Conservation (phyloP, 92 coral and sea anemone species). For the Paragorgia papillata region DNA sequence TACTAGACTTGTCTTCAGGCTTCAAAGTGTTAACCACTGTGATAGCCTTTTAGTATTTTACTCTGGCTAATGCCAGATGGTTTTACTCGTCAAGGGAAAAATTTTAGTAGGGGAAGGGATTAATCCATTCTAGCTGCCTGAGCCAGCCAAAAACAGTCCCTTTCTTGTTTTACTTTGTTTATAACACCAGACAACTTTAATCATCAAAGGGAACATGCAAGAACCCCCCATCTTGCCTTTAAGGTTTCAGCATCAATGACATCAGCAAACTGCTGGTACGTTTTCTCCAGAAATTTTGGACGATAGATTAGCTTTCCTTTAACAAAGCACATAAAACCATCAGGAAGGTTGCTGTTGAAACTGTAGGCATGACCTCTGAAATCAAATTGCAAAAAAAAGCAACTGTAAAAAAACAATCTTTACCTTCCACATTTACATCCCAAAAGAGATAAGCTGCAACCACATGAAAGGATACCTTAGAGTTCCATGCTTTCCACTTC, state of each 20-base stretch:
- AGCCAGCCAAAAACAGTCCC: too few relatives aligned
- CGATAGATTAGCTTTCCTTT: conserved; percentile 70
- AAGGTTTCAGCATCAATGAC: conserved; percentile 71
- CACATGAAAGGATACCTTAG: conserved; percentile 68
- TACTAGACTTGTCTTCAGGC: too few relatives aligned
- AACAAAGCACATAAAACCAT: conserved; percentile 82
- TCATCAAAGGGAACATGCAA: too few relatives aligned
- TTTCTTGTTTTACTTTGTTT: too few relatives aligned
- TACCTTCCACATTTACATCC: neutral
- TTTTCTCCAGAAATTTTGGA: conserved; percentile 69
- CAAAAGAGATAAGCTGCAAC: too few relatives aligned
- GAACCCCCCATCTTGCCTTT: conserved; percentile 72
- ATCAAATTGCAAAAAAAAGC: neutral
- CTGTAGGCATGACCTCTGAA: conserved; percentile 73
- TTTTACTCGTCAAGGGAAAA: too few relatives aligned
- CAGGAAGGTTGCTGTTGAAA: conserved; percentile 65
- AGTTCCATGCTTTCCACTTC: conserved; percentile 83
- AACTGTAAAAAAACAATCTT: neutral
- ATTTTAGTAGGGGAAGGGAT: too few relatives aligned
- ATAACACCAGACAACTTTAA: too few relatives aligned
- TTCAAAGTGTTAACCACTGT: too few relatives aligned
- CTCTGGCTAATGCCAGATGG: too few relatives aligned
- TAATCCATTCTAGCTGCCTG: too few relatives aligned
- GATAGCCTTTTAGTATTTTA: too few relatives aligned
- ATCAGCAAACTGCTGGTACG: conserved; percentile 58